A percentile compares a stretch with the other conserved stretches of the same genome.
phyloP scores from a whole-genome alignment of 1,140 invertebrate genomes.

The Sweltsa coloradensis region DNA sequence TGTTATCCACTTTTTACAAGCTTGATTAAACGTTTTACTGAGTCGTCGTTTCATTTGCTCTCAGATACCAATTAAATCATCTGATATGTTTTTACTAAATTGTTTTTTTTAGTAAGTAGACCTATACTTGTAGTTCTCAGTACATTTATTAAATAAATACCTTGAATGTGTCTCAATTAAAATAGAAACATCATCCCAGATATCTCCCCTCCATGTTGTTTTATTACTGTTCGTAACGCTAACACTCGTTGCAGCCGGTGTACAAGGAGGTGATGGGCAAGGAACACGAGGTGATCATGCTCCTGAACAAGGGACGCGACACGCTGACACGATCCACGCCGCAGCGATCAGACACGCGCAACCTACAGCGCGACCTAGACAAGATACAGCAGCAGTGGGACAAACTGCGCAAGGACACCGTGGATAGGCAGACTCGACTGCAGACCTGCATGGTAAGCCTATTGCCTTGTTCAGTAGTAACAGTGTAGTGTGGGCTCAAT shows the following conservation, averaged over 20 bases:
- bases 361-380: conserved; percentile 57
- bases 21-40: too few relatives aligned
- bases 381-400: conserved; percentile 84
- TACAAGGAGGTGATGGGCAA: conserved; percentile 79
- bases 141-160: too few relatives aligned
- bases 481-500: not conserved
- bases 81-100: too few relatives aligned
- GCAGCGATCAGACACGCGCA: conserved; percentile 36
- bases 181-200: too few relatives aligned
- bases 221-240: too few relatives aligned
- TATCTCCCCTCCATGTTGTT: too few relatives aligned
- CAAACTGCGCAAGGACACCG: conserved; percentile 69
- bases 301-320: conserved; percentile 81
- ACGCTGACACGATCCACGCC: conserved; percentile 43
- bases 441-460: conserved; percentile 58
- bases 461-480: not conserved
- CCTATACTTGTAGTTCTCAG: too few relatives aligned
- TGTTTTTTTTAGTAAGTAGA: too few relatives aligned
- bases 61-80: too few relatives aligned
- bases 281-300: conserved; percentile 89
- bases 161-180: too few relatives aligned
- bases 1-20: too few relatives aligned
- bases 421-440: conserved; percentile 70
- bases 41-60: too few relatives aligned
- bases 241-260: conserved; percentile 53